Evolutionary conservation across 2,888 invertebrate species (phyloP).

Genomic region (Parthenolecanium corni): DNA sequence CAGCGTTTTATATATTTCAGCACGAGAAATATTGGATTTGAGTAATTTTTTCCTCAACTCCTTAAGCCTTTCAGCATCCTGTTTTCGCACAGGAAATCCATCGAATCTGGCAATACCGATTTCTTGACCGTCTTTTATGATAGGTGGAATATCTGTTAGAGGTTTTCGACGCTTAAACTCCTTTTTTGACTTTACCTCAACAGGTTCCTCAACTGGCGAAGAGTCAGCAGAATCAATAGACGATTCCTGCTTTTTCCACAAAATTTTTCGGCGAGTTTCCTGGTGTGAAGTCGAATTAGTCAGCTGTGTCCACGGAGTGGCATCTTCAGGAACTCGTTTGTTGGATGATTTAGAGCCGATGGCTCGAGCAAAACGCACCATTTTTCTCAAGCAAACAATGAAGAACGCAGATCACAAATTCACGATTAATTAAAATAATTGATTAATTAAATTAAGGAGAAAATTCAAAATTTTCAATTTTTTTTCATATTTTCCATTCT

Average conservation of each 20-base stretch:
- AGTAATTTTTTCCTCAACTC: slow-evolving; percentile 53
- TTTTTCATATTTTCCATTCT: no score
- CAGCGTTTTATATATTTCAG: slow-evolving; percentile 53
- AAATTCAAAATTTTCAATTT: no score
- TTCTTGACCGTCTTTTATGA: slow-evolving; percentile 52
- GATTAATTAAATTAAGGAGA: no score
- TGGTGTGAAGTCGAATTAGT: slow-evolving; percentile 41
- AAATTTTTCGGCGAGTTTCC: slow-evolving; percentile 52
- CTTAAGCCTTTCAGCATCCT: slow-evolving; percentile 53
- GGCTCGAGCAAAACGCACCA: slow-evolving; percentile 64
- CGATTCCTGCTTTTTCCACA: background rate
- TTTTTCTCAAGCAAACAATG: no score
- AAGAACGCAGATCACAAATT: no score
- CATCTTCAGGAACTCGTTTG: slow-evolving; percentile 52
- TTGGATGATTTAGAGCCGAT: slow-evolving; percentile 65
- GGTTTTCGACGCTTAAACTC: slow-evolving; percentile 27
- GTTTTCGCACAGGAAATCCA: slow-evolving; percentile 59
- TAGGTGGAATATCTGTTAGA: slow-evolving; percentile 39
- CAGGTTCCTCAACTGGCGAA: background rate
- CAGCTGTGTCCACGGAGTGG: slow-evolving; percentile 63
- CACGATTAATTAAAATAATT: no score
- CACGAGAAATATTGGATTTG: slow-evolving; percentile 50
- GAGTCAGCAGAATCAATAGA: background rate
- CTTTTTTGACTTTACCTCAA: background rate
- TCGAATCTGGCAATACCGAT: slow-evolving; percentile 52